phyloP scores from a whole-genome alignment of 1,140 invertebrate species.

The Trypoxylus dichotomus region DNA sequence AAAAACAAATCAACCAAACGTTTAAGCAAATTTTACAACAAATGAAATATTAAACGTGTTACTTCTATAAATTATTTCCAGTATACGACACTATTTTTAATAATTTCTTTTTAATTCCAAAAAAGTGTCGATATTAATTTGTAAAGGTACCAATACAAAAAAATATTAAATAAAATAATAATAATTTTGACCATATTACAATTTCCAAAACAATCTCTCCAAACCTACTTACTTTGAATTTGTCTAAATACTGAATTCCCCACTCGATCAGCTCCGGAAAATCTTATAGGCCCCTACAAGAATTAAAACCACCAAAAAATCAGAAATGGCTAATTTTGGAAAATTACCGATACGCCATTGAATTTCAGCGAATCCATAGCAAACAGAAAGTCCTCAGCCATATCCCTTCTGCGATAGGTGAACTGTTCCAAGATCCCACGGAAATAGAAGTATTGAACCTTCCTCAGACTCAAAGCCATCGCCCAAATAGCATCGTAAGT shows the following conservation, averaged over 20 bases:
- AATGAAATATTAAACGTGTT: no score
- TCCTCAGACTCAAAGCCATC: slow-evolving; percentile 71
- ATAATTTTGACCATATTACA: no score
- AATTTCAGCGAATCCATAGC: slow-evolving; percentile 75
- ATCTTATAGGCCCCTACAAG: slow-evolving; percentile 80
- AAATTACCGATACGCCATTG: slow-evolving; percentile 76
- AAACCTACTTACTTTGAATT: slow-evolving; percentile 74
- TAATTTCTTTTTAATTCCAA: no score
- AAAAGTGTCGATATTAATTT: no score
- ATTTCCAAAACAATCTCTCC: no score
- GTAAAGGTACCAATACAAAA: no score
- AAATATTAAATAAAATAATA: no score
- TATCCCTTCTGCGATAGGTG: slow-evolving; percentile 69
- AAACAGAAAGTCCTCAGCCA: slow-evolving; percentile 67
- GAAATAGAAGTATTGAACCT: background rate
- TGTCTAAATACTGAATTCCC: slow-evolving; percentile 83
- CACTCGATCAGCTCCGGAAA: slow-evolving; percentile 81
- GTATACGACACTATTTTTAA: no score
- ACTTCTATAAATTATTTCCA: no score
- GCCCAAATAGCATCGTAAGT: slow-evolving; percentile 90
- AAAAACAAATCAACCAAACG: no score
- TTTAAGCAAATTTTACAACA: no score
- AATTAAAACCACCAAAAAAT: background rate
- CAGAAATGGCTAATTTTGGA: background rate
- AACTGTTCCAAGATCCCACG: slow-evolving; percentile 56